Conservation (phyloP, 2,888 invertebrate species). For the Caenorhabditis doughertyi region DNA sequence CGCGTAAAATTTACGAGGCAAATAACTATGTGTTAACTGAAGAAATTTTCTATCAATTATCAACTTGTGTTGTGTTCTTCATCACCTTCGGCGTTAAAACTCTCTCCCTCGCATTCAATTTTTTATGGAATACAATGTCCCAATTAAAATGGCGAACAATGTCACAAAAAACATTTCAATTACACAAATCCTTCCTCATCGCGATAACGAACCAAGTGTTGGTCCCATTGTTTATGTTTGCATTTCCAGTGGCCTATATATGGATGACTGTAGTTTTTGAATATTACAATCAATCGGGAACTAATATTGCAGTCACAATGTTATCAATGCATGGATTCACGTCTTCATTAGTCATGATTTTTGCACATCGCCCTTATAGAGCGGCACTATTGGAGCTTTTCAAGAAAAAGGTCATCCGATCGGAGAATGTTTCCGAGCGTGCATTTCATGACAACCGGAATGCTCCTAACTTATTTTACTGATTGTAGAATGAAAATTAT, state of each 20-base stretch:
- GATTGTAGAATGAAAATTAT: too few relatives aligned
- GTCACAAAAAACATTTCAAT: slow-evolving; percentile 1
- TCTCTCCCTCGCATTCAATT: not conserved
- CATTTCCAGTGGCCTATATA: not conserved
- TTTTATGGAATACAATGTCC: too few relatives aligned
- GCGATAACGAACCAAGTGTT: not conserved
- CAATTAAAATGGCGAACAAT: not conserved
- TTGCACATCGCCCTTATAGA: slow-evolving; percentile 7
- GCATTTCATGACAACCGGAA: too few relatives aligned
- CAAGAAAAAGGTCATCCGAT: not conserved
- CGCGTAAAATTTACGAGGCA: not conserved
- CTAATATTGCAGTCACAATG: not conserved
- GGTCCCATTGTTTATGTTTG: not conserved
- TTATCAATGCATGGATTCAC: not conserved
- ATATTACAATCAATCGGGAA: not conserved
- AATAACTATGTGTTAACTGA: not conserved
- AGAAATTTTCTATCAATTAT: not conserved
- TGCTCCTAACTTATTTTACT: too few relatives aligned
- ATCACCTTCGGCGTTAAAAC: not conserved
- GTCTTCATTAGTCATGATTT: not conserved
- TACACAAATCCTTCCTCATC: not conserved
- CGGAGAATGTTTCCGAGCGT: not conserved
- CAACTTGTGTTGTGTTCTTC: not conserved
- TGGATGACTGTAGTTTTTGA: not conserved
- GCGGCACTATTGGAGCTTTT: not conserved